Percentiles rank a stretch among this genome's conserved stretches.
Evolutionary conservation across 2,888 invertebrate species (phyloP).

Genomic region (Cheilosia pagana): DNA sequence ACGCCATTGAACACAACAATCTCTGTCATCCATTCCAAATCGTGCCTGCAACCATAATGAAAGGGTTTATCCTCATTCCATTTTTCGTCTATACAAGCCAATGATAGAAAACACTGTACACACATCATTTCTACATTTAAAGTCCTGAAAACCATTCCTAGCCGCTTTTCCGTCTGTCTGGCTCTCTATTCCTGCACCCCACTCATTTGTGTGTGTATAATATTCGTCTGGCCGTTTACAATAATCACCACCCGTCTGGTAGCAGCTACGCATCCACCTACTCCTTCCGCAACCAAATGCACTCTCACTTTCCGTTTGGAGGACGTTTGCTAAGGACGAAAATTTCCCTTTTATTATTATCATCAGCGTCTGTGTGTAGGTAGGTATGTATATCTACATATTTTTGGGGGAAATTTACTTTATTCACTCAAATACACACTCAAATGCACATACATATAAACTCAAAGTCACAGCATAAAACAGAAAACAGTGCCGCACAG

Average conservation of each 20-base stretch:
- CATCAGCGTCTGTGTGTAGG: background rate
- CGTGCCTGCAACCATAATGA: constrained; percentile 61
- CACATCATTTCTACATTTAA: constrained; percentile 54
- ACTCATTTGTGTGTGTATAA: constrained; percentile 9
- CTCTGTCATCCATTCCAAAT: constrained; percentile 67
- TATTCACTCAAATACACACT: constrained; percentile 36
- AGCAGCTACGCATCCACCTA: constrained; percentile 13
- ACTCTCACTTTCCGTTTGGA: constrained; percentile 73
- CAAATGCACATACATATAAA: constrained; percentile 10
- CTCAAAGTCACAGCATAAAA: background rate
- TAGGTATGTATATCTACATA: constrained; percentile 11
- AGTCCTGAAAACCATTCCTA: constrained; percentile 58
- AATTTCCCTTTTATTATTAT: constrained; percentile 74
- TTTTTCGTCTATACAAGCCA: background rate
- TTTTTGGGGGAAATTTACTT: constrained; percentile 68
- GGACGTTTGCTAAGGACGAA: constrained; percentile 75
- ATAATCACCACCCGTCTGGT: constrained; percentile 59
- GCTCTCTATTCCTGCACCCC: constrained; percentile 39
- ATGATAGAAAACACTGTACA: background rate
- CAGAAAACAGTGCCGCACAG: background rate
- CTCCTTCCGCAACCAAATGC: constrained; percentile 49
- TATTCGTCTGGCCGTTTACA: constrained; percentile 68
- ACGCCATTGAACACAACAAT: constrained; percentile 47
- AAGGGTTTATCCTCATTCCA: constrained; percentile 32
- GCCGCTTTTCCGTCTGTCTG: constrained; percentile 63